A percentile compares a stretch with the other conserved stretches of the same genome.
Evolutionary conservation across 2,113 vertebrate genomes (phyloP).

Genomic region (Rhinopomastus cyanomelas): DNA sequence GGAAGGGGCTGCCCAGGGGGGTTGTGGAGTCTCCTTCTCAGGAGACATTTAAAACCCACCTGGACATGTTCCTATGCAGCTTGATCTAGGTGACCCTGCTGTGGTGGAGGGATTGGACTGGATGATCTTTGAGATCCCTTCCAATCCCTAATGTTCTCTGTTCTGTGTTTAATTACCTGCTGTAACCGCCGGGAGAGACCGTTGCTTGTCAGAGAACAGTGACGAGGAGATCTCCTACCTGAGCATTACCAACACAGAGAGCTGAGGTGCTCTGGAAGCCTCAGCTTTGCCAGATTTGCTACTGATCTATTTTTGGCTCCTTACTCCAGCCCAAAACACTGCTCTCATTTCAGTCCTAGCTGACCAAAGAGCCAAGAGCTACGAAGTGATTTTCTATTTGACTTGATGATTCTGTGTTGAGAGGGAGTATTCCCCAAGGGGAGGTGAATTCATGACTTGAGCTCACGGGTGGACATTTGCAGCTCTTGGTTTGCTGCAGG

Average conservation of each 20-base stretch:
- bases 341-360: background rate
- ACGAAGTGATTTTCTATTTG: background rate
- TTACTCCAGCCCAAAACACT: background rate
- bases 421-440: background rate
- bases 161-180: background rate
- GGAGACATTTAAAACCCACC: no score
- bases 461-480: constrained; percentile 30
- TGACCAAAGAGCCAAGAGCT: background rate
- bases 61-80: no score
- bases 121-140: no score
- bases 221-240: background rate
- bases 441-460: constrained; percentile 11
- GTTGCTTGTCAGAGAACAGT: background rate
- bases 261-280: background rate
- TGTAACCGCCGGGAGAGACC: background rate
- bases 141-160: no score
- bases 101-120: no score
- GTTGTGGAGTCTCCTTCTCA: no score
- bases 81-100: no score
- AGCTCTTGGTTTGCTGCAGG: constrained; percentile 28
- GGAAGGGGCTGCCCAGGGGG: no score
- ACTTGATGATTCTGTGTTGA: background rate
- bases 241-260: background rate
- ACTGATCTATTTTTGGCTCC: background rate
- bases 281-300: background rate